phyloP scores from a whole-genome alignment of 2,797 vertebrate genomes.

The Onychomys torridus region DNA sequence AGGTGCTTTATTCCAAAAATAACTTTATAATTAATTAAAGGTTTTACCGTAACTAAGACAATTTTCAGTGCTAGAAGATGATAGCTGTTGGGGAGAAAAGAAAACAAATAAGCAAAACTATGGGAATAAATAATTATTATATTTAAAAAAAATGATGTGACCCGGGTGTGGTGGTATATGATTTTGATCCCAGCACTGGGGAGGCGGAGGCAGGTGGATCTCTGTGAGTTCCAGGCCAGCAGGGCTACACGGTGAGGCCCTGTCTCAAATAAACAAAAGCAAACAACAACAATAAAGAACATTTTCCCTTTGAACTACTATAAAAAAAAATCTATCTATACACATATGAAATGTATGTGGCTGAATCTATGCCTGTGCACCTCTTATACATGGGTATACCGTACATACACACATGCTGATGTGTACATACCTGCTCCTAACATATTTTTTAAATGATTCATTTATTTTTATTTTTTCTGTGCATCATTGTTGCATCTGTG shows the following conservation, averaged over 20 bases:
- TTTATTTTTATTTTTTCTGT: background rate
- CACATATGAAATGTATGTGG: background rate
- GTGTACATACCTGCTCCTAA: background rate
- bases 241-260: background rate
- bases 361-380: rapidly evolving
- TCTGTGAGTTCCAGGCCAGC: background rate
- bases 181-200: background rate
- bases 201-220: background rate
- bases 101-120: background rate
- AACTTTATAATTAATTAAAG: background rate
- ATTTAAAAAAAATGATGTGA: no score
- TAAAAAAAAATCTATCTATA: background rate
- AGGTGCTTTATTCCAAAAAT: background rate
- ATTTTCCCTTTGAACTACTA: background rate
- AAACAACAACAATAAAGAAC: background rate
- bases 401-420: background rate
- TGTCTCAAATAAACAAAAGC: background rate
- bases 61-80: background rate
- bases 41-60: background rate
- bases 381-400: background rate
- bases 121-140: slow-evolving; percentile 5
- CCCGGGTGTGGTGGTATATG: no score
- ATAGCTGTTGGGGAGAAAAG: background rate
- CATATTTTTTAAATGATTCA: background rate
- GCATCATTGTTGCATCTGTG: background rate